Evolutionary conservation across 2,113 vertebrate species (phyloP).

Genomic region (Meriones unguiculatus): DNA sequence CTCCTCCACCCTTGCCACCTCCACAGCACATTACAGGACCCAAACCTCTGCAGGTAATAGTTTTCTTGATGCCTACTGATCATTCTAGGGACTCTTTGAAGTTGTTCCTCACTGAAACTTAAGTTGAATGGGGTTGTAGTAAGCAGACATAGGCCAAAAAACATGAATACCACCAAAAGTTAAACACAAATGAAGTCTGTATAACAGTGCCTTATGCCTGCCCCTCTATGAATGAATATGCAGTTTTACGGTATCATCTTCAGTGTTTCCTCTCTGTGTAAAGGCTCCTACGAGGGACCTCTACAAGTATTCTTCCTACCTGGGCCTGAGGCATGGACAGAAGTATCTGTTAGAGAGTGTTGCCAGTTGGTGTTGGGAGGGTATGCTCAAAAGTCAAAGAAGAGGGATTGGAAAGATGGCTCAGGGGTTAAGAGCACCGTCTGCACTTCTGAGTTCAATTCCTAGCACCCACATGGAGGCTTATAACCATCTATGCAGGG

Average conservation of each 20-base stretch:
- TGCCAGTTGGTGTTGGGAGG: neutral
- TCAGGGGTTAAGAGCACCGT: too few species aligned
- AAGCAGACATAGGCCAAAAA: neutral
- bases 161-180: neutral
- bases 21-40: slow-evolving; percentile 93
- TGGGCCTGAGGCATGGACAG: neutral
- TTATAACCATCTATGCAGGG: too few species aligned
- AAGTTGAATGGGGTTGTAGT: neutral
- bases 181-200: neutral
- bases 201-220: neutral
- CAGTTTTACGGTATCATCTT: neutral
- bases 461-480: too few species aligned
- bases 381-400: neutral
- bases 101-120: neutral
- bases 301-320: neutral
- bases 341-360: neutral
- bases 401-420: too few species aligned
- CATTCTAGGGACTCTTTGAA: neutral
- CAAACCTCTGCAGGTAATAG: slow-evolving; percentile 92
- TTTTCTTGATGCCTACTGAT: neutral
- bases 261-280: neutral
- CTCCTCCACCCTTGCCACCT: slow-evolving; percentile 85
- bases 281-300: neutral
- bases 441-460: too few species aligned
- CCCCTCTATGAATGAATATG: neutral